Conservation (phyloP, 2,113 vertebrate species). For the Pao palembangensis region DNA sequence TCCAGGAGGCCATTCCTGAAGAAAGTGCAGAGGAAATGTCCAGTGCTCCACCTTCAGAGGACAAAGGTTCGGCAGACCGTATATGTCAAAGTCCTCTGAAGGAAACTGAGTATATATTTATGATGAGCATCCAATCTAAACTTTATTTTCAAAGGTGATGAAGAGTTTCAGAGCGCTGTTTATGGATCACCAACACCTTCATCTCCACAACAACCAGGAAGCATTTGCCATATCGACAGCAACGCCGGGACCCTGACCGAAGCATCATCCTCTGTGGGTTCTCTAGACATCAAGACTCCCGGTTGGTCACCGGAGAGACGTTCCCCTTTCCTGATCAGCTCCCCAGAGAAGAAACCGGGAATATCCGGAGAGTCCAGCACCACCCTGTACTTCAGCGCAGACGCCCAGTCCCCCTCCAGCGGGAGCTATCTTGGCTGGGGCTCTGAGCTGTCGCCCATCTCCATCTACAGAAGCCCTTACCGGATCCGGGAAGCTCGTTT, state of each 20-base stretch:
- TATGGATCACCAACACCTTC: constrained; percentile 64
- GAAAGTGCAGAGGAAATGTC: constrained; percentile 57
- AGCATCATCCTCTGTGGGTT: constrained; percentile 57
- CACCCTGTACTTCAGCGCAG: constrained; percentile 65
- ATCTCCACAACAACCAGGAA: constrained; percentile 46
- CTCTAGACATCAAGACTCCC: constrained; percentile 69
- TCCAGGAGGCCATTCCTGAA: constrained; percentile 61
- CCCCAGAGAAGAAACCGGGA: constrained; percentile 50
- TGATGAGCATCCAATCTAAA: not conserved
- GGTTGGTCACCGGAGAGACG: constrained; percentile 66
- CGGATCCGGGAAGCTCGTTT: constrained; percentile 70
- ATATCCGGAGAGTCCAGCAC: constrained; percentile 55
- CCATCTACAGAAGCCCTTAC: constrained; percentile 68
- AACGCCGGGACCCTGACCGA: constrained; percentile 47
- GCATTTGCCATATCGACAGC: constrained; percentile 65
- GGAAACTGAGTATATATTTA: not conserved
- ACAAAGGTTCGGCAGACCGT: constrained; percentile 41
- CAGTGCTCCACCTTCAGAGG: constrained; percentile 53
- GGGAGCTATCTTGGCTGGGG: constrained; percentile 73
- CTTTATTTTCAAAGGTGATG: constrained; percentile 56
- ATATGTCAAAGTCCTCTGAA: not conserved
- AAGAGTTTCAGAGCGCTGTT: constrained; percentile 69
- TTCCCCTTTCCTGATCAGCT: constrained; percentile 55
- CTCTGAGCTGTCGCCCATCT: constrained; percentile 71
- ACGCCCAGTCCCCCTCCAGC: constrained; percentile 64